phyloP scores from a whole-genome alignment of 2,797 vertebrate species.

The Atherinosoma microstoma region DNA sequence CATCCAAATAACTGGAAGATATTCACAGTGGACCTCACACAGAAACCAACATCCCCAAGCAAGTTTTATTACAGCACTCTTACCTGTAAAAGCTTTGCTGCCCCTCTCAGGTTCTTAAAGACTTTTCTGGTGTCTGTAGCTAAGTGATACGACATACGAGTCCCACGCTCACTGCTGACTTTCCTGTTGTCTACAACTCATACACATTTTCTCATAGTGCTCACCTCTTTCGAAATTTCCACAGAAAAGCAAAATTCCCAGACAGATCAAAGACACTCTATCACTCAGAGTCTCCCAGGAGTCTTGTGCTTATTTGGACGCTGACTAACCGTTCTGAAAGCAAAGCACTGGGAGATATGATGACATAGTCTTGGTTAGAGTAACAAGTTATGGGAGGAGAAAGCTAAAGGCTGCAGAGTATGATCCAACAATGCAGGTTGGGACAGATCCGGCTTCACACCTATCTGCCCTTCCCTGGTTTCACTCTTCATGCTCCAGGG shows the following conservation, averaged over 20 bases:
- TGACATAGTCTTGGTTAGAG: slow-evolving; percentile 77
- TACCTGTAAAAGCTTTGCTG: slow-evolving; percentile 68
- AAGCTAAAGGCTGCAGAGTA: slow-evolving; percentile 65
- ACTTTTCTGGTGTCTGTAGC: slow-evolving; percentile 41
- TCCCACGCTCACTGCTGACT: slow-evolving; percentile 36
- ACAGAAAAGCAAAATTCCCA: slow-evolving; percentile 45
- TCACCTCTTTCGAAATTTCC: slow-evolving; percentile 44
- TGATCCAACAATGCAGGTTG: slow-evolving; percentile 82
- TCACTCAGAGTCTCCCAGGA: slow-evolving; percentile 54
- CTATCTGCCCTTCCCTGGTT: slow-evolving; percentile 76
- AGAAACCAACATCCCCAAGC: slow-evolving; percentile 51
- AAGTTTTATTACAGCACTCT: slow-evolving; percentile 51
- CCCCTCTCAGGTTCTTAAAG: slow-evolving; percentile 45
- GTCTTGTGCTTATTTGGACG: slow-evolving; percentile 64
- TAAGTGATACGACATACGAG: slow-evolving; percentile 50
- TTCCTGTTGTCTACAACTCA: slow-evolving; percentile 34
- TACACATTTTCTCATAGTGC: slow-evolving; percentile 49
- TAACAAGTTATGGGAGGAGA: slow-evolving; percentile 80
- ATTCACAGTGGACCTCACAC: slow-evolving; percentile 77
- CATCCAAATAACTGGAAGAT: slow-evolving; percentile 65
- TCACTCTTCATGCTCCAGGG: slow-evolving; percentile 64
- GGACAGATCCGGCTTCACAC: slow-evolving; percentile 82
- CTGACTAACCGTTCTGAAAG: slow-evolving; percentile 74
- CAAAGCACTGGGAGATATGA: slow-evolving; percentile 76
- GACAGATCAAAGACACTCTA: slow-evolving; percentile 36